These are phyloP conservation scores for Microchrysa polita DNA, from an alignment of 2,888 invertebrate genomes.

Conservation along the genomic window DNA sequence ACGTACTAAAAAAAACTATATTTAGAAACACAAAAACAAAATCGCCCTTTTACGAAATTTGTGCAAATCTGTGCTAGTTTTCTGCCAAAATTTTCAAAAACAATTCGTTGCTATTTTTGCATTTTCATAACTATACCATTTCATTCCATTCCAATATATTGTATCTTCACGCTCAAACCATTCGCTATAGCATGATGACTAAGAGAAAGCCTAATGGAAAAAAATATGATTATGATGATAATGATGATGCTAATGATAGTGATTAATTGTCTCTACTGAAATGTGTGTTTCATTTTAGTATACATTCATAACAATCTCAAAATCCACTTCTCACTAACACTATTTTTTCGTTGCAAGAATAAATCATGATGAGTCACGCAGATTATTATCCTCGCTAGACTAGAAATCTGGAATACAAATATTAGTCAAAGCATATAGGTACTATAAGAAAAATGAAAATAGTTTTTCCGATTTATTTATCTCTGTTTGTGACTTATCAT, in stretches of 20 bases:
- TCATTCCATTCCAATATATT: conserved; percentile 4
- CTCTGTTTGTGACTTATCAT: conserved; percentile 27
- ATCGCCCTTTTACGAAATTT: conserved; percentile 39
- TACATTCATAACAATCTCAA: conserved; percentile 28
- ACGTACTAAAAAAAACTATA: neutral
- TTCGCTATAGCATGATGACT: conserved; percentile 36
- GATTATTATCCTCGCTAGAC: neutral
- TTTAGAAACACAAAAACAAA: neutral
- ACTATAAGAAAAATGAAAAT: neutral
- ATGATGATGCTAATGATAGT: conserved; percentile 10
- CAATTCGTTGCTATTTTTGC: conserved; percentile 15
- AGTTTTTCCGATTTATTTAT: neutral
- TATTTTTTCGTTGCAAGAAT: too few relatives aligned
- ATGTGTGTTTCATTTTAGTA: conserved; percentile 30
- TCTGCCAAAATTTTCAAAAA: neutral
- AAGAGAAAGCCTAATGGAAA: conserved; percentile 8
- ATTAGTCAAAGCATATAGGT: neutral
- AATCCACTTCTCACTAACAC: neutral
- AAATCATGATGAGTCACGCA: conserved; percentile 17
- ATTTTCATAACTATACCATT: conserved; percentile 26
- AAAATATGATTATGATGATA: neutral
- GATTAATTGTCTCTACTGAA: conserved; percentile 34
- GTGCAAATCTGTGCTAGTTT: conserved; percentile 39
- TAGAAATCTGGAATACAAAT: neutral
- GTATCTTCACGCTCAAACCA: conserved; percentile 28